Base-by-base conservation (phyloP, 2,113 vertebrate genomes). In the Mohoua ochrocephala region DNA sequence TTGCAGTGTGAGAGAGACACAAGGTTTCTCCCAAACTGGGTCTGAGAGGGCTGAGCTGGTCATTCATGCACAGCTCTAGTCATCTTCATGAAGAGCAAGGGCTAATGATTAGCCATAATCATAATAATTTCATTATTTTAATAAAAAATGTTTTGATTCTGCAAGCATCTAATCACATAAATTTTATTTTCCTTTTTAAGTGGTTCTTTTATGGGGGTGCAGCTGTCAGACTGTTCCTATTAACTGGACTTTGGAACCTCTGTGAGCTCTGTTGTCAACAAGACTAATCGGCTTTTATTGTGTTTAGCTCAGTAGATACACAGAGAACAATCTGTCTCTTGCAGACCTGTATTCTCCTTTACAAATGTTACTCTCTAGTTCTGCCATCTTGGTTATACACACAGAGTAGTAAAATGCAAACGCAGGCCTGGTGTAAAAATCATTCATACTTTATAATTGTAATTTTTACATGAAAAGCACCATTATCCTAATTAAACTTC, bases 171-270 rank as follows among this genome's bases (percentile, higher is more conserved):
- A 47, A 79, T 70, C 0, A 0, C 31, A 30, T 30, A 11, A 4
- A 64, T 33, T 71, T 56, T 59, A 71, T 70, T 75, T 75, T 64
- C 56, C 45, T 10, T 22, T 84, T 39, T 24, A 69, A 74, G 63
- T 23, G 27, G 22, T 65, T 83, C 33, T 87, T 81, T 26, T 28
- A 24, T n/a, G 22, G 41, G 52, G 21, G 56, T 84, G 80, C 76
- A 91, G 86, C 68, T 93, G 68, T 60, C 87, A 67, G 49, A 23
- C 30, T 71, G 41, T 15, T 89, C 52, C 83, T 84, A 39, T 57
- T 50, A 79, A 70, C 39, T 75, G 96, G 90, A 96, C 96, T 96
- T 95, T 94, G 96, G 83, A 84, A 94, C 61, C 37, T 68, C 76
- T 41, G 0, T 8, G 41, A 75, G 49, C 85, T 86, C 78, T 49